Percentiles rank a stretch among this genome's conserved stretches.
Evolutionary conservation across 2,888 invertebrate species (phyloP).

Genomic region (Drosophila putrida): DNA sequence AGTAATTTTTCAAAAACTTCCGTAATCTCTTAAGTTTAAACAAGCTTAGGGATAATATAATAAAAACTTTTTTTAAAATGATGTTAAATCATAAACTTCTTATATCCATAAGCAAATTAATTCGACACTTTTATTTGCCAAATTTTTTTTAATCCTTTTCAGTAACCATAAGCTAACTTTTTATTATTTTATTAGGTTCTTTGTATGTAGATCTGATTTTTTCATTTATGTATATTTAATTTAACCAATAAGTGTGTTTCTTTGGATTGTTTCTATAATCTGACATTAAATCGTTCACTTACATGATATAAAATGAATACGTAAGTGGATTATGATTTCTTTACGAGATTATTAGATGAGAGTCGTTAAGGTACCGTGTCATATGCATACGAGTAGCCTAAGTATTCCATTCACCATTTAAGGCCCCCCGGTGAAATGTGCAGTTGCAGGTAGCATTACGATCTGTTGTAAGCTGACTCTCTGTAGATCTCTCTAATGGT

Average conservation of each 20-base stretch:
- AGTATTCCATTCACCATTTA: constrained; percentile 48
- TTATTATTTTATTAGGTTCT: no score
- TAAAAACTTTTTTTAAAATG: no score
- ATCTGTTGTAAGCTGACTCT: constrained; percentile 24
- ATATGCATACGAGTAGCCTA: constrained; percentile 5
- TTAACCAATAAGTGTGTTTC: no score
- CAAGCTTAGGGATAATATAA: not conserved
- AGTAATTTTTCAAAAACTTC: not conserved
- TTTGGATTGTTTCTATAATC: not conserved
- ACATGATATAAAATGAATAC: constrained; percentile 5
- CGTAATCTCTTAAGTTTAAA: not conserved
- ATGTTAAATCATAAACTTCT: no score
- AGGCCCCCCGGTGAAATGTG: constrained; percentile 33
- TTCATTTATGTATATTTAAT: no score
- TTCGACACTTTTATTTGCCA: no score
- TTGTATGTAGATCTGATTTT: no score
- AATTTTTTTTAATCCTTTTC: no score
- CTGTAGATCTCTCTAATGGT: constrained; percentile 23
- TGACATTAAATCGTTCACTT: constrained; percentile 4
- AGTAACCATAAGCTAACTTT: no score
- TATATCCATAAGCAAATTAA: no score
- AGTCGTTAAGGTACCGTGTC: constrained; percentile 24
- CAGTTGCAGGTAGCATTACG: constrained; percentile 59
- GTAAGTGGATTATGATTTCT: constrained; percentile 24
- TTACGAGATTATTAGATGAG: constrained; percentile 17